Evolutionary conservation across 1,140 invertebrate genomes (phyloP), one percentile per base, ranked within the genome.

Genomic region (Drosophila subpulchrella): DNA sequence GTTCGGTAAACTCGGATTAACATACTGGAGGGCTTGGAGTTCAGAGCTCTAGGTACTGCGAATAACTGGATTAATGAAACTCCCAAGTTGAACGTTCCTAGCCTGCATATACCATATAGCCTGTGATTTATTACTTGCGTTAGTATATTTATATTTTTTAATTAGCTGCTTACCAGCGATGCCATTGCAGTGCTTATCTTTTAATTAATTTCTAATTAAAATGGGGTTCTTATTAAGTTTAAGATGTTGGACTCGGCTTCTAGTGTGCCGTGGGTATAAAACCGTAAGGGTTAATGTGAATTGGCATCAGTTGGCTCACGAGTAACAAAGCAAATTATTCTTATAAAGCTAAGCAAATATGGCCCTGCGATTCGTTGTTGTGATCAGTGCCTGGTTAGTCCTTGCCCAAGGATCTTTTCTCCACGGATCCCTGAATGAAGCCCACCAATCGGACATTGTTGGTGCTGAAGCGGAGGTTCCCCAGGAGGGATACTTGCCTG

Each of bases 201-300:
- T 81, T 78, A 62, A 65, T 68, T 82, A 74, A 72, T 67, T 76
- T 65, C 61, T 72, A 72, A 72, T 78, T 72, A 63, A 56, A 71
- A 71, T 54, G 63, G 66, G 38, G 27, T 72, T 67, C 32, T 42
- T 48, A 47, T 48, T 46, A 76, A 57, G 36, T 32, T 55, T 57
- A 32, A 60, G 38, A 10, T 63, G 15, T 20, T 73, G n/a, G 39
- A 24, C 48, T 30, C 55, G 30, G 39, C 34, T 20, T 73, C 41
- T 38, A 38, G 10, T 32, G 12, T 17, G 38, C 34, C 24, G 36
- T 27, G 55, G 62, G 50, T 77, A 77, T 77, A 77, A 56, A 77
- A 77, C 51, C 41, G 62, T 44, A 59, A 55, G 51, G 20, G 13
- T 56, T 60, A 5, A 24, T 20, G 38, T 32, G 57, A 32, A 70